These are phyloP conservation scores for Morphnarchus princeps DNA, from an alignment of 2,113 vertebrate genomes.

Conservation along the genomic window DNA sequence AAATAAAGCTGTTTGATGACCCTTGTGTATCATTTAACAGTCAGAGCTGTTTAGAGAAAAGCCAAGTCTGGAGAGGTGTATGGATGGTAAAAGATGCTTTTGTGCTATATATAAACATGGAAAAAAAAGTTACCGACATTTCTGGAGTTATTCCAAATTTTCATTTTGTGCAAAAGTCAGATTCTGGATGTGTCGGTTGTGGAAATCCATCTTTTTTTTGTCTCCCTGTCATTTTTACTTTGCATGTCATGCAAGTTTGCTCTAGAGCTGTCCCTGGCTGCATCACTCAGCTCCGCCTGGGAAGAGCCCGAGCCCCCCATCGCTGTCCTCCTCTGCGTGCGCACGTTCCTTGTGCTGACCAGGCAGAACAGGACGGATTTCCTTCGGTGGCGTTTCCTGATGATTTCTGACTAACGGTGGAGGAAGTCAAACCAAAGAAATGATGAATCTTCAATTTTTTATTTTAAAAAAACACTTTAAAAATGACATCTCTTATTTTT, in stretches of 20 bases:
- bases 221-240: neutral
- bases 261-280: neutral
- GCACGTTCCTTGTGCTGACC: slow-evolving; percentile 19
- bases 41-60: neutral
- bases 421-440: slow-evolving; percentile 38
- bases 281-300: neutral
- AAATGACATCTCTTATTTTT: neutral
- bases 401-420: slow-evolving; percentile 36
- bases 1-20: neutral
- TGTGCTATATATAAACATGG: neutral
- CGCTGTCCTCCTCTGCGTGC: accelerated
- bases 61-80: neutral
- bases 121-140: neutral
- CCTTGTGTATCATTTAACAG: neutral
- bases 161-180: neutral
- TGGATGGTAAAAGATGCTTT: neutral
- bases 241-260: neutral
- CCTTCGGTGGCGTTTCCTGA: slow-evolving; percentile 39
- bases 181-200: neutral
- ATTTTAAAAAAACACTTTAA: neutral
- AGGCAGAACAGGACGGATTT: slow-evolving; percentile 38
- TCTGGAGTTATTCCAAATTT: neutral
- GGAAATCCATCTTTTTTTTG: neutral
- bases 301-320: neutral
- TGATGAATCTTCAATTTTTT: slow-evolving; percentile 25